A percentile compares a stretch with the other conserved stretches of the same genome.
Conservation (phyloP, 2,113 vertebrate species). For the Perca schrenkii region DNA sequence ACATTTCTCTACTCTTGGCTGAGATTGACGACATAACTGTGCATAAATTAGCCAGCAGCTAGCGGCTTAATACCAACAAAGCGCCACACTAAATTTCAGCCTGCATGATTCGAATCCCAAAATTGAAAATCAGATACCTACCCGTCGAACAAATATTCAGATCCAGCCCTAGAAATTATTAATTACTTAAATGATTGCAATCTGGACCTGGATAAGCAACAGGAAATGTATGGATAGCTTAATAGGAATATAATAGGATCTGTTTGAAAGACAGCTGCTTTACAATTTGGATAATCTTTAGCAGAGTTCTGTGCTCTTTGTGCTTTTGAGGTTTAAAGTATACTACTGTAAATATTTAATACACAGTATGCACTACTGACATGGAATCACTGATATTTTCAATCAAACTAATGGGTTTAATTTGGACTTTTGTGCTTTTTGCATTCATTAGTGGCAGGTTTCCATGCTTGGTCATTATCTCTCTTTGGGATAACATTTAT, state of each 20-base stretch:
- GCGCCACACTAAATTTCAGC: too few relatives aligned
- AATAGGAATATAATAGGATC: not conserved
- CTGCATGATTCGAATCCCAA: too few relatives aligned
- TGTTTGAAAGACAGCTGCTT: not conserved
- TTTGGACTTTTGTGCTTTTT: not conserved
- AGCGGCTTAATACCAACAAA: too few relatives aligned
- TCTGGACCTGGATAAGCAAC: not conserved
- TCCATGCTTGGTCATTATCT: not conserved
- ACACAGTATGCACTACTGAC: not conserved
- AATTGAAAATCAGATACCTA: too few relatives aligned
- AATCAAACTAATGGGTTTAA: not conserved
- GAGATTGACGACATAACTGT: too few relatives aligned
- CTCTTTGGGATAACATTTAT: not conserved
- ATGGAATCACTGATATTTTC: not conserved
- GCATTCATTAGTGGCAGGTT: not conserved
- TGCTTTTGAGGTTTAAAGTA: not conserved
- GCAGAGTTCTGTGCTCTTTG: not conserved
- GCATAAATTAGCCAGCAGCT: too few relatives aligned
- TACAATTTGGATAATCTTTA: not conserved
- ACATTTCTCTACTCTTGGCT: too few relatives aligned
- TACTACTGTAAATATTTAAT: conserved; percentile 23
- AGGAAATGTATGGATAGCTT: not conserved
- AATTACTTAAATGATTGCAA: not conserved
- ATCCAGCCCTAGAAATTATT: too few relatives aligned
- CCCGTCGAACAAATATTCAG: too few relatives aligned